These are phyloP conservation scores for Sialia sialis DNA, from an alignment of 2,113 vertebrate genomes.

Conservation along the genomic window DNA sequence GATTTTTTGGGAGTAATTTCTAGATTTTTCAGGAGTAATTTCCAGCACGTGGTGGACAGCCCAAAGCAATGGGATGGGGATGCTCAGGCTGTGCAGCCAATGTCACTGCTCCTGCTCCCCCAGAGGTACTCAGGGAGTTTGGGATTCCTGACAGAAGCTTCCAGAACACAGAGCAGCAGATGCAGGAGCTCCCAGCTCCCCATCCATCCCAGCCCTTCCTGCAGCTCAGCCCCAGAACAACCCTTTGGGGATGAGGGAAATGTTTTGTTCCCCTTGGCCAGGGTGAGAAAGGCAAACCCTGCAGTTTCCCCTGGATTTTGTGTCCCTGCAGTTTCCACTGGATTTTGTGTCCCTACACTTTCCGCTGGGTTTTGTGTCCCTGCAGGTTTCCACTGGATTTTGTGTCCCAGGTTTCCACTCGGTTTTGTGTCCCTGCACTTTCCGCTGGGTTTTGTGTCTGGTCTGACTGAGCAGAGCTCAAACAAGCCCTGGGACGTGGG, in stretches of 20 bases:
- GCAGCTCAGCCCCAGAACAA: background rate
- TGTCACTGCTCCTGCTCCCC: background rate
- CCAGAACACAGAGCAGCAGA: background rate
- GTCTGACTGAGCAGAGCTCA: no score
- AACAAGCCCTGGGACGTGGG: no score
- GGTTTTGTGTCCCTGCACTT: no score
- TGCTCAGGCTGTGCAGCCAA: background rate
- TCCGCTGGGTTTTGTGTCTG: no score
- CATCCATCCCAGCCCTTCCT: background rate
- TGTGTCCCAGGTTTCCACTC: no score
- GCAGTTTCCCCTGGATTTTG: no score
- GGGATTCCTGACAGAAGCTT: background rate
- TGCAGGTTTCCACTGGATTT: no score
- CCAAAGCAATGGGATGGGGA: background rate
- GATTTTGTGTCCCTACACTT: no score
- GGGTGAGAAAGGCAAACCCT: background rate
- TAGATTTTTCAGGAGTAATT: no score
- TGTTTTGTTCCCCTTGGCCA: fast-evolving
- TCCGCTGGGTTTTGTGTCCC: background rate
- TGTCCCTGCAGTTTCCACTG: no score
- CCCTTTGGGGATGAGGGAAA: background rate
- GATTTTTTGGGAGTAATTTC: background rate
- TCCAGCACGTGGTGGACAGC: background rate
- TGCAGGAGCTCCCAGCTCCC: background rate
- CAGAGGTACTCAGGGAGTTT: fast-evolving